Evolutionary conservation across 92 coral and sea anemone species (phyloP).

Genomic region (Palythoa caribaeorum): DNA sequence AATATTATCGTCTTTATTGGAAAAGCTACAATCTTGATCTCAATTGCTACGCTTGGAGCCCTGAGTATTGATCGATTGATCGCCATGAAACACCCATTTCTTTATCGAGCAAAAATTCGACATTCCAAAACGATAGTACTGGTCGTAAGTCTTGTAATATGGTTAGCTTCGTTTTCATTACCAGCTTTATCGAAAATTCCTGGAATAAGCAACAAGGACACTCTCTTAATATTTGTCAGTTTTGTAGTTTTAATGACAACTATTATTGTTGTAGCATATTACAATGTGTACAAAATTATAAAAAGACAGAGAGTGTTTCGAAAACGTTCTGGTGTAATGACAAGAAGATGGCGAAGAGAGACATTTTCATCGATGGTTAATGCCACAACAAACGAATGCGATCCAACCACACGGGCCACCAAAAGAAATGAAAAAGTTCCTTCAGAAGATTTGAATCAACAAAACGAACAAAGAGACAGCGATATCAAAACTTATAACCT

Average conservation of each 20-base stretch:
- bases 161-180: conserved; percentile 53
- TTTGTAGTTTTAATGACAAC: conserved; percentile 64
- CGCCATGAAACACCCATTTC: conserved; percentile 61
- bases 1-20: conserved; percentile 62
- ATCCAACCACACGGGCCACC: conserved; percentile 6
- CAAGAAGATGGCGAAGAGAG: neutral
- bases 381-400: neutral
- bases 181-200: conserved; percentile 60
- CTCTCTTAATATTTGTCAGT: conserved; percentile 55
- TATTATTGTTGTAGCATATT: conserved; percentile 47
- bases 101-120: conserved; percentile 58
- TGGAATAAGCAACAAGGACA: conserved; percentile 56
- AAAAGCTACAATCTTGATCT: conserved; percentile 64
- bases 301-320: conserved; percentile 31
- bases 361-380: neutral
- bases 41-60: conserved; percentile 56
- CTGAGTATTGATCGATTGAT: conserved; percentile 60
- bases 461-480: neutral
- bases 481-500: neutral
- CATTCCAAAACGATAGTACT: conserved; percentile 31
- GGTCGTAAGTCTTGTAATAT: conserved; percentile 29
- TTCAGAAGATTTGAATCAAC: neutral
- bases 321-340: neutral
- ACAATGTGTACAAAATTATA: conserved; percentile 16
- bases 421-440: neutral